Evolutionary conservation across 2,888 invertebrate genomes (phyloP).

Genomic region (Ypsolopha sequella): DNA sequence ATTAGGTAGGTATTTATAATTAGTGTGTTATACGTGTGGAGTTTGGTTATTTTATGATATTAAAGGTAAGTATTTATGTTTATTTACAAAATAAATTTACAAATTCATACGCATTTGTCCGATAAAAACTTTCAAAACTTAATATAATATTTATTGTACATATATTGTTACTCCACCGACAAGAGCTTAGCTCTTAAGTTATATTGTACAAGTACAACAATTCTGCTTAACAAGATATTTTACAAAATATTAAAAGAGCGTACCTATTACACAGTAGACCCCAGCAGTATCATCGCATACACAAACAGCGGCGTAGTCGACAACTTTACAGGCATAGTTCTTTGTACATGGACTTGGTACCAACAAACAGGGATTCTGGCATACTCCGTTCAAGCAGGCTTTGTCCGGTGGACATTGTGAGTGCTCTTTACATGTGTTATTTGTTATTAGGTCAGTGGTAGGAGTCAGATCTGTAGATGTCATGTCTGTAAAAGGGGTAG

Average conservation of each 20-base stretch:
- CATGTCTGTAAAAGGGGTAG: conserved; percentile 39
- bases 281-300: conserved; percentile 72
- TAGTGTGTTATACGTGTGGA: conserved; percentile 39
- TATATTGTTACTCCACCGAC: too few relatives aligned
- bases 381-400: conserved; percentile 74
- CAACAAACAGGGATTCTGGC: conserved; percentile 73
- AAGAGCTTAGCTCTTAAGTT: conserved; percentile 1
- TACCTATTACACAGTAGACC: conserved; percentile 75
- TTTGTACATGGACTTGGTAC: conserved; percentile 65
- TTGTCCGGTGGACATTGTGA: conserved; percentile 73
- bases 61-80: conserved; percentile 17
- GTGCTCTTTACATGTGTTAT: conserved; percentile 70
- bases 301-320: conserved; percentile 74
- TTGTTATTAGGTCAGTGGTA: conserved; percentile 26
- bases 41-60: background rate
- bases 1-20: conserved; percentile 28
- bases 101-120: conserved; percentile 45
- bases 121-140: conserved; percentile 26
- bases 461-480: conserved; percentile 43
- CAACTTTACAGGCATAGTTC: conserved; percentile 73
- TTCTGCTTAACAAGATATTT: too few relatives aligned
- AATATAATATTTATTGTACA: background rate
- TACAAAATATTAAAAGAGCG: conserved; percentile 24
- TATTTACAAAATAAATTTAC: conserved; percentile 23
- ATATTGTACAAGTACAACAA: background rate